A percentile compares a stretch with the other conserved stretches of the same genome.
Evolutionary conservation across 64 coral and sea anemone species (phyloP).

Genomic region (Montipora cactus): DNA sequence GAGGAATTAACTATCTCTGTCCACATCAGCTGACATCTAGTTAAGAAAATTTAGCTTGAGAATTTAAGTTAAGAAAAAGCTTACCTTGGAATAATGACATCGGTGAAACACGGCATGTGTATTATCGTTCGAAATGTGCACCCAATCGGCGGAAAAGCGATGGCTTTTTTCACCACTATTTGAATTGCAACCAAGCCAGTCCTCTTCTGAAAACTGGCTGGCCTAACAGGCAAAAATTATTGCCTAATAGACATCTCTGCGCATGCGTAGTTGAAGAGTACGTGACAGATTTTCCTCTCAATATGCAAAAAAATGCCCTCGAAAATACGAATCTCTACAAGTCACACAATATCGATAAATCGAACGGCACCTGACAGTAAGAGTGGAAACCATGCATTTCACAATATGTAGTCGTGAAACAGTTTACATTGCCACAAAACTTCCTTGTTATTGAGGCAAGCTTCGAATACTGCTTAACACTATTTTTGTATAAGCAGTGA

Average conservation of each 20-base stretch:
- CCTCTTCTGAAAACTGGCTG: conserved; percentile 40
- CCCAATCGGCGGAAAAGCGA: neutral
- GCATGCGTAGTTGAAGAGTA: conserved; percentile 35
- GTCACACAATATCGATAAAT: conserved; percentile 31
- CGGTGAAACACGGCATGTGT: neutral
- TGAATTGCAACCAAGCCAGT: neutral
- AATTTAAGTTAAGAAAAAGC: neutral
- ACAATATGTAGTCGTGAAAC: neutral
- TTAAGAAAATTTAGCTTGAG: neutral
- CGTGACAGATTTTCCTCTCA: conserved; percentile 47
- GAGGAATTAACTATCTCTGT: neutral
- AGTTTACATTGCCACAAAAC: neutral
- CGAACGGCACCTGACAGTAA: neutral
- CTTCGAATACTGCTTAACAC: too few species aligned
- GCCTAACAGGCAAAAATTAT: neutral
- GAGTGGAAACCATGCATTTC: neutral
- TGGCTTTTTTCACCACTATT: neutral
- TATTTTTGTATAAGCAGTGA: too few species aligned
- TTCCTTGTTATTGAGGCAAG: too few species aligned
- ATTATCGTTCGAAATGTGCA: neutral
- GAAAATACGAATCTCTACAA: conserved; percentile 10
- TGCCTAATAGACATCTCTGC: conserved; percentile 20
- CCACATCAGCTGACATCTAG: neutral
- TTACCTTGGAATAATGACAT: neutral
- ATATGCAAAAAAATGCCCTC: conserved; percentile 30